These are phyloP conservation scores for Pelobates cultripes DNA, from an alignment of 2,797 vertebrate species.

Conservation along the genomic window DNA sequence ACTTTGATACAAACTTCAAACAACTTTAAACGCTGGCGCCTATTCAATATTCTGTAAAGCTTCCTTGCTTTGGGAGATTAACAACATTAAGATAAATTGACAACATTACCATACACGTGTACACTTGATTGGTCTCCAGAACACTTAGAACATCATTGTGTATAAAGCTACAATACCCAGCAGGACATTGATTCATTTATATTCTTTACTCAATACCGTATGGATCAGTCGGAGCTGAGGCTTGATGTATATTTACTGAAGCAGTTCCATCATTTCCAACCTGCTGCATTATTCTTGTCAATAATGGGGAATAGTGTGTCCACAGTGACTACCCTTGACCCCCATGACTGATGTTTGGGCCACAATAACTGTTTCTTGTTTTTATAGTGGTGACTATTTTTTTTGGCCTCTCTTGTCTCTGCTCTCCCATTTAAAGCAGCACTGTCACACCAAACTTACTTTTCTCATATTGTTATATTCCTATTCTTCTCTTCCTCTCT, in stretches of 20 bases:
- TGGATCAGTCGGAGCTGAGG: neutral
- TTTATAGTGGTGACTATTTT: too few relatives aligned
- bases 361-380: too few relatives aligned
- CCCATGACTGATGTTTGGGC: too few relatives aligned
- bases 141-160: neutral
- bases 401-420: too few relatives aligned
- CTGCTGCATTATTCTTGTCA: neutral
- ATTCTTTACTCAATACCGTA: neutral
- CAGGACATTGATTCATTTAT: neutral
- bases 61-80: slow-evolving; percentile 4
- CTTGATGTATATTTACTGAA: neutral
- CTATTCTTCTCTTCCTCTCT: too few relatives aligned
- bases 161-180: neutral
- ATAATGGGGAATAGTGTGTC: neutral
- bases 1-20: slow-evolving; percentile 8
- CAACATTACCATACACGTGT: slow-evolving; percentile 12
- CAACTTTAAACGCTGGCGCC: neutral
- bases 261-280: neutral
- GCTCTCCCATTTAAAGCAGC: too few relatives aligned
- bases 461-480: too few relatives aligned
- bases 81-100: neutral
- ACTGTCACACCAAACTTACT: too few relatives aligned
- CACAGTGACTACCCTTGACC: too few relatives aligned
- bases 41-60: neutral
- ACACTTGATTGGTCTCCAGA: slow-evolving; percentile 2